phyloP scores from a whole-genome alignment of 2,113 vertebrate genomes.

The Cisticola juncidis region DNA sequence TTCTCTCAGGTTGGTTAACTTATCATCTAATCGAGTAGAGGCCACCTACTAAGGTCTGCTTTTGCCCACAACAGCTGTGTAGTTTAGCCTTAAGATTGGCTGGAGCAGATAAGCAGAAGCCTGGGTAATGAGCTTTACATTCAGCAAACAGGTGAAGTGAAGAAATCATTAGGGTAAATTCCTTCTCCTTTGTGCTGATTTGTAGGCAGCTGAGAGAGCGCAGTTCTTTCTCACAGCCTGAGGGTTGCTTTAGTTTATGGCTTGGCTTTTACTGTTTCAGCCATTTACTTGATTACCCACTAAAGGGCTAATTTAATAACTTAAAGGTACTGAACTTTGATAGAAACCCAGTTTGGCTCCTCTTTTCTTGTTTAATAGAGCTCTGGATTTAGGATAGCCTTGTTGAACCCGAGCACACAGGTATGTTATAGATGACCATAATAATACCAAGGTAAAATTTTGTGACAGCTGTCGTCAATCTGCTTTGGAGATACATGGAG shows the following conservation, averaged over 20 bases:
- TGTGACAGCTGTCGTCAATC: rapidly evolving
- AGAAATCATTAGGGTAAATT: neutral
- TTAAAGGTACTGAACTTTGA: neutral
- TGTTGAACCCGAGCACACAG: neutral
- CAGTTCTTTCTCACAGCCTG: neutral
- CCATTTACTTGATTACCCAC: neutral
- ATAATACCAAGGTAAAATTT: neutral
- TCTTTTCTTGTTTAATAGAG: neutral
- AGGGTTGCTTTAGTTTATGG: neutral
- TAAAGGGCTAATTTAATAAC: conserved; percentile 23
- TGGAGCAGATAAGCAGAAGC: neutral
- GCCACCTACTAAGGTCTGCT: neutral
- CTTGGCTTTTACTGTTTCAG: neutral
- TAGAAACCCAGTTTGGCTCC: neutral
- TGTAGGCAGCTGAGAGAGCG: neutral
- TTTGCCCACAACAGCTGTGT: neutral
- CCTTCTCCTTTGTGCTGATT: neutral
- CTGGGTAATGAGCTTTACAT: neutral
- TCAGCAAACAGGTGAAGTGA: neutral
- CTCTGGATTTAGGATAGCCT: neutral
- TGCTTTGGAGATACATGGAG: neutral
- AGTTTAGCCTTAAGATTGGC: neutral
- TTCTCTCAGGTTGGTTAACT: neutral
- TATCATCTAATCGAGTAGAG: neutral
- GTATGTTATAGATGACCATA: neutral